These are phyloP conservation scores for Holacanthella duospinosa DNA, from an alignment of 2,888 invertebrate genomes.

Conservation along the genomic window DNA sequence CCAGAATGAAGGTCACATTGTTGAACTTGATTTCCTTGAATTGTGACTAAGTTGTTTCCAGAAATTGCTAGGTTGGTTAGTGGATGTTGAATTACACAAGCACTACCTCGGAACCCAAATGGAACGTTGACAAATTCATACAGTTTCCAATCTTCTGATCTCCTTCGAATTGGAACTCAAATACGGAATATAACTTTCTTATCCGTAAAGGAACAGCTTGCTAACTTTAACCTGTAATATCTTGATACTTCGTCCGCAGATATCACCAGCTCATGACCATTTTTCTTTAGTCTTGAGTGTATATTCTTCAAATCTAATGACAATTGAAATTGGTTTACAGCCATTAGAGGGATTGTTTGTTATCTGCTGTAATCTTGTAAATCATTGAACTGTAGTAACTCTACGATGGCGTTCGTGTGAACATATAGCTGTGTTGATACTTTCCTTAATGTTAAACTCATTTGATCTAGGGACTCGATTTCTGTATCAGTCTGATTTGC, in stretches of 20 bases:
- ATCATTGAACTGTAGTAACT: neutral
- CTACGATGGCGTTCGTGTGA: neutral
- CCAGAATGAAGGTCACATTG: neutral
- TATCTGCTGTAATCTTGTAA: neutral
- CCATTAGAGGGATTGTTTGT: neutral
- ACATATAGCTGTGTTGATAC: no score
- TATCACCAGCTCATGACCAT: neutral
- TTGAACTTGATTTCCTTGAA: conserved; percentile 1
- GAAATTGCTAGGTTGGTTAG: neutral
- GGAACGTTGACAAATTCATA: conserved; percentile 5
- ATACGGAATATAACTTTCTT: neutral
- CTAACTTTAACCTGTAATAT: neutral
- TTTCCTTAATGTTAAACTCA: no score
- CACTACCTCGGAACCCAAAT: neutral
- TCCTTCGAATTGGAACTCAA: neutral
- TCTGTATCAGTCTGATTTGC: no score
- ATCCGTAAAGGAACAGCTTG: neutral
- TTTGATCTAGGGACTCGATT: no score
- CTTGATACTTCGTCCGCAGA: neutral
- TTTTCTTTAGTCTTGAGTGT: neutral
- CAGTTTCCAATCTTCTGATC: neutral
- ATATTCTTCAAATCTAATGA: neutral
- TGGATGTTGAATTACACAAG: neutral
- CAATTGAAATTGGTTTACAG: neutral
- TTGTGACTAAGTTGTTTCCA: neutral